Base-by-base conservation (phyloP, 2,888 invertebrate species). In the Agrochola circellaris region DNA sequence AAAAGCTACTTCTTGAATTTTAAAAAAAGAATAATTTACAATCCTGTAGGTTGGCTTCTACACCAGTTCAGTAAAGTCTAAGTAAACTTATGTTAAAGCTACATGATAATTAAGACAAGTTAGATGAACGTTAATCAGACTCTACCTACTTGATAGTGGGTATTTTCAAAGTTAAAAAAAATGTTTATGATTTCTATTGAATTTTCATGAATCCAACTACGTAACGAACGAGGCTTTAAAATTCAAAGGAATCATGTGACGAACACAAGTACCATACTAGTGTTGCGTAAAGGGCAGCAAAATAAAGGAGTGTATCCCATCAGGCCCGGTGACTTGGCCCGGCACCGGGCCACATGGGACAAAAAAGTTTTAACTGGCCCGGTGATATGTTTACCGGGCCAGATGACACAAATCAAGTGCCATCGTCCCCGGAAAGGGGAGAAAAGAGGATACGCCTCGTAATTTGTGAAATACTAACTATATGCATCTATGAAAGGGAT, bases 271-370 rank as follows among this genome's bases (percentile, higher is more conserved):
- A 85, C 62, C 54, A 42, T 84, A 60, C 65, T 17, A 42, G 56
- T 70, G 60, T 83, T 75, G 54, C 66, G 82, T 74, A 85, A 77
- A 85, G 77, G 68, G 82, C 68, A 78, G 65, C 62, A 67, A 77
- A 79, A 78, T 58, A n/a, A n/a, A n/a, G n/a, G n/a, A n/a, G n/a
- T n/a, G n/a, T n/a, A n/a, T n/a, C n/a, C n/a, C n/a, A n/a, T n/a
- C n/a, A n/a, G n/a, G n/a, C n/a, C n/a, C n/a, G n/a, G n/a, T n/a
- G n/a, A n/a, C n/a, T n/a, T n/a, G n/a, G n/a, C n/a, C n/a, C n/a
- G n/a, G n/a, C n/a, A n/a, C n/a, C n/a, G n/a, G n/a, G n/a, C n/a
- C n/a, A n/a, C n/a, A n/a, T n/a, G n/a, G n/a, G n/a, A n/a, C n/a
- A n/a, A n/a, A n/a, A n/a, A n/a, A n/a, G n/a, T n/a, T n/a, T n/a